Evolutionary conservation across 2,888 invertebrate genomes (phyloP), one percentile per base, ranked within the genome.

Genomic region (Melanargia galathea): DNA sequence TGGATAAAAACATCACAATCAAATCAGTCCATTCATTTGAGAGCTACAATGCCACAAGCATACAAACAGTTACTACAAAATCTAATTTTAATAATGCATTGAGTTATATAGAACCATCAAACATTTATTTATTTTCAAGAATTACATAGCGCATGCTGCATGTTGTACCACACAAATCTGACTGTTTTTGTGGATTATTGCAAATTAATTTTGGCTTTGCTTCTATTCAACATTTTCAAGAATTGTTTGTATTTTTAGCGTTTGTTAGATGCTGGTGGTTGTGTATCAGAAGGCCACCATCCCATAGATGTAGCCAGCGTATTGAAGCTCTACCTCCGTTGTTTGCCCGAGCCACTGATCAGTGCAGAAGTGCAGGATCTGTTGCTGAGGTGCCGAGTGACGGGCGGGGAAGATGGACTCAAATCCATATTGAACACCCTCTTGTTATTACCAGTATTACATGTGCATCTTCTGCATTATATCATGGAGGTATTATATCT

Each of bases 301-400:
- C 95, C 96, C 0, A 94, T 96, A 71, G 98, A 98, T 86, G 94
- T 97, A 16, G 97, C 97, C 1, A 96, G 95, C 79, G 94, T 97
- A 33, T 87, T 98, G 24, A 98, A 98, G 81, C 93, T 95, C 54
- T 98, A 97, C 81, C 93, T 98, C 67, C 92, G 97, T 64, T 95
- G 96, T 80, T 87, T 98, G 59, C 97, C 97, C 0, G 97, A 97
- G 73, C 97, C 98, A 0, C 86, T 98, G 20, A 94, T 98, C 51
- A 91, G 87, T 82, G 85, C 87, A 2, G 83, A 96, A 95, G 94
- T 95, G 67, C 97, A 97, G 76, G 96, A 97, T 75, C 84, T 96
- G 38, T 93, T 97, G 66, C 84, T 97, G 13, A 91, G 95, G 70
- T 95, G 95, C 79, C 86, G 93, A 52, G 81, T 94, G 63, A 84